These are phyloP conservation scores for Limnodromus scolopaceus DNA, from an alignment of 2,797 vertebrate genomes.

Conservation along the genomic window DNA sequence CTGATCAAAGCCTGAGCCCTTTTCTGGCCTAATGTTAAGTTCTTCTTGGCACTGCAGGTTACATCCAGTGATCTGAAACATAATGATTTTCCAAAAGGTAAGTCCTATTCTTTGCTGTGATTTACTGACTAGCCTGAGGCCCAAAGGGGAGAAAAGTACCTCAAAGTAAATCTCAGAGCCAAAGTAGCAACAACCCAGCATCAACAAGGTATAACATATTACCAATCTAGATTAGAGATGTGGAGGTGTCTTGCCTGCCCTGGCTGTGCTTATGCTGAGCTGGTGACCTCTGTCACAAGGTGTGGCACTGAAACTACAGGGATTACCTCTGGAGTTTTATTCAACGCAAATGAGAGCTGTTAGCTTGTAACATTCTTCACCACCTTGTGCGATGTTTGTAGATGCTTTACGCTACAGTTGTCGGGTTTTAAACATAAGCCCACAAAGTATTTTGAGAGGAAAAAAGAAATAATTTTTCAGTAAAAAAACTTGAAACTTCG, in stretches of 20 bases:
- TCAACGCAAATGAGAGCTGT: not conserved
- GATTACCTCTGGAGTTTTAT: not conserved
- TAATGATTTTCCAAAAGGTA: conserved; percentile 72
- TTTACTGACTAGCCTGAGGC: not conserved
- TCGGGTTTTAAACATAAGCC: not conserved
- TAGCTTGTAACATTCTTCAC: not conserved
- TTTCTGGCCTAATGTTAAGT: not conserved
- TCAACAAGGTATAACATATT: not conserved
- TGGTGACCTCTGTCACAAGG: conserved; percentile 45
- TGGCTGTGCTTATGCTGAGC: not conserved
- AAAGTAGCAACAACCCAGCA: not conserved
- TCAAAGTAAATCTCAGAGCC: not conserved
- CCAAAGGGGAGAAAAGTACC: not conserved
- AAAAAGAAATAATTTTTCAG: not conserved
- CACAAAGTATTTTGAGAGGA: not conserved
- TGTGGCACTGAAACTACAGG: not conserved
- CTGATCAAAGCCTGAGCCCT: not conserved
- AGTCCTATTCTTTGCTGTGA: conserved; percentile 7
- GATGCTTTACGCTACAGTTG: not conserved
- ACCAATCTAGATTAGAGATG: not conserved
- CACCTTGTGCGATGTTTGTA: not conserved
- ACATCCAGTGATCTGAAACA: conserved; percentile 35
- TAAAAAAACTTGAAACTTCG: not conserved
- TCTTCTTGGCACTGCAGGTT: conserved; percentile 47
- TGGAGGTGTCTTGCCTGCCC: not conserved